Evolutionary conservation across 2,888 invertebrate species (phyloP), one percentile per base, ranked within the genome.

Genomic region (Tiliacea citrago): DNA sequence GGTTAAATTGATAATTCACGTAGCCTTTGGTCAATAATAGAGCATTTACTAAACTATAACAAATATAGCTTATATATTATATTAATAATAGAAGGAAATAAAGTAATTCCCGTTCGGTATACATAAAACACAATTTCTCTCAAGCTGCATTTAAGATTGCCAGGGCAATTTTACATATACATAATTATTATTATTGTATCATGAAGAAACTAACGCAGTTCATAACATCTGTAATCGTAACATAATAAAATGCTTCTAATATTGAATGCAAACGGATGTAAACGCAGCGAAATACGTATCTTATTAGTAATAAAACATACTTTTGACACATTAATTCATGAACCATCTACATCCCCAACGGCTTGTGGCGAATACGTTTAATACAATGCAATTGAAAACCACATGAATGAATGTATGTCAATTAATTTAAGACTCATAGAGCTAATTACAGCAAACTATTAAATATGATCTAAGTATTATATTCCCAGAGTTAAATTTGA

Each of bases 1-100:
- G 7, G 16, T 73, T 72, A 57, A 82, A 70, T 67, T 74, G 66
- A 82, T 82, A 72, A 35, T 61, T 70, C 68, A 68, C 71, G 24
- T 77, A 82, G 79, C 68, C 70, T 78, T 74, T 63, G 72, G 79
- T 82, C 72, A 81, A 76, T 29, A 57, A 42, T 58, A 53, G 5
- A 73, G 8, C 49, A 67, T 53, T 61, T 18, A 66, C 39, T 51
- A 51, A n/a, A 61, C 60, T 67, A 75, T 35, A 49, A 66, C 9
- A 69, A 8, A 57, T 51, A 47, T 35, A 74, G 51, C 35, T 29
- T 49, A 63, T 16, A 62, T 45, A 75, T 24, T 51, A 60, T 29
- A 29, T 29, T 29, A 2, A 29, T 29, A 53, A 49, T 42, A 72
- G 5, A 65, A 39, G 35, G 10, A 60, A 77, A 60, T 35, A 39